Evolutionary conservation across 1,140 invertebrate genomes (phyloP), one percentile per base, ranked within the genome.

Genomic region (Harpegnathos saltator): DNA sequence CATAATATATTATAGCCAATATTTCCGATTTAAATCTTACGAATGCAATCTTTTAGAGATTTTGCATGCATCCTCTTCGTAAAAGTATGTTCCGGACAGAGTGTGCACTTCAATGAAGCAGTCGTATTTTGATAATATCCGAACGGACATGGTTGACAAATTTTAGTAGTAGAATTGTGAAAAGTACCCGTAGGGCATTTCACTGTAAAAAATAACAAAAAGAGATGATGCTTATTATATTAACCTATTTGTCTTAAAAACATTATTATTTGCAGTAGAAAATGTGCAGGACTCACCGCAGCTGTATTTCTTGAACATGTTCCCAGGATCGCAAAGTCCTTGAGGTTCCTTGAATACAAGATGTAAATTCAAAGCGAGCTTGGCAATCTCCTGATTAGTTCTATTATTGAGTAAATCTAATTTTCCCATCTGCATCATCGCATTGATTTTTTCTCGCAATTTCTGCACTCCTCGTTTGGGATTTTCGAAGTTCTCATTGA

Each of bases 161-260:
- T 89, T 65, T 95, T 92, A 15, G 84, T 90, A 2, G 95, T 93
- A 0, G 92, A 91, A 91, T 96, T 95, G 87, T 95, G 96, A 89
- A 95, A 96, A n/a, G 96, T 96, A 24, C 96, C 96, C 84, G 94
- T 90, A 4, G 96, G 96, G 90, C 96, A 97, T 87, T 95, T 95
- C 12, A 97, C 96, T 96, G 85, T 4, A 24, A 86, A 68, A 56
- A 9, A 48, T 14, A 7, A 50, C 9, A 11, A 44, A 1, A 9
- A 9, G 9, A 44, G 38, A 0, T 44, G 38, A 44, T 11, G 38
- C 7, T 9, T 44, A 11, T 44, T 44, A 44, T 44, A 44, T 44
- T 9, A 44, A 33, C 7, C 0, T 9, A 44, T 44, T 44, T 44
- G 11, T 44, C 38, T 44, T 9, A 44, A 44, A 44, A 44, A 44